A percentile compares a stretch with the other conserved stretches of the same genome.
Conservation (phyloP, 2,113 vertebrate species). For the Tringa solitaria region DNA sequence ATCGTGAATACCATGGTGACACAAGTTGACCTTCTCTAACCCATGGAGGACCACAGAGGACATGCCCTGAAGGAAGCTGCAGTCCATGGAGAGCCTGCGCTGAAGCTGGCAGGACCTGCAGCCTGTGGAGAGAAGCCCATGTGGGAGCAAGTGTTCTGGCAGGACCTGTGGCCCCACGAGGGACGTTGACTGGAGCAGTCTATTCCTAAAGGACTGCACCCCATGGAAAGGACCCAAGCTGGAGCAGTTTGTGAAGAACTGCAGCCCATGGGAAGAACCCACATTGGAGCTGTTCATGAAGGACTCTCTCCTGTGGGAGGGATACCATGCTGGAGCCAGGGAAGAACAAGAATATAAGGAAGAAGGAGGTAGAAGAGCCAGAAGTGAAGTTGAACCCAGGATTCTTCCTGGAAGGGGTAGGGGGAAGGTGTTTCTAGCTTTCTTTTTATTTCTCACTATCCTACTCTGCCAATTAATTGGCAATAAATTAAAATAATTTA, state of each 20-base stretch:
- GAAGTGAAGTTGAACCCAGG: not conserved
- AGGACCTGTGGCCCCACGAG: not conserved
- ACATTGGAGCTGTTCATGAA: not conserved
- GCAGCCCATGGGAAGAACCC: not conserved
- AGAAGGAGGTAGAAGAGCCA: not conserved
- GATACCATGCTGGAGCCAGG: not conserved
- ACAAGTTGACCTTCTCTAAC: not conserved
- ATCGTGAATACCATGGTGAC: not conserved
- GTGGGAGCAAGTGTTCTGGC: not conserved
- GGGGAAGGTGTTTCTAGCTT: not conserved
- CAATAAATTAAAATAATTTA: not conserved
- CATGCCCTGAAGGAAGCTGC: not conserved
- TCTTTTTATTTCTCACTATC: not conserved
- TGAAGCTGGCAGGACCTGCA: not conserved
- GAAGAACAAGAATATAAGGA: not conserved
- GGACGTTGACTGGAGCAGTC: not conserved
- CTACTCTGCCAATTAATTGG: not conserved
- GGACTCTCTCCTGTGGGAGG: not conserved
- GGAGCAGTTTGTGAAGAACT: not conserved
- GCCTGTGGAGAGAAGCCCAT: not conserved
- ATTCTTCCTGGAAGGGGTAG: not conserved
- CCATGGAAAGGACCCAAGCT: not conserved
- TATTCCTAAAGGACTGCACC: not conserved
- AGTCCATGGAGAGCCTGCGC: not conserved
- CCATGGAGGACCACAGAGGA: not conserved